phyloP scores from a whole-genome alignment of 1,140 invertebrate genomes.

The Drosophila ohnishii region DNA sequence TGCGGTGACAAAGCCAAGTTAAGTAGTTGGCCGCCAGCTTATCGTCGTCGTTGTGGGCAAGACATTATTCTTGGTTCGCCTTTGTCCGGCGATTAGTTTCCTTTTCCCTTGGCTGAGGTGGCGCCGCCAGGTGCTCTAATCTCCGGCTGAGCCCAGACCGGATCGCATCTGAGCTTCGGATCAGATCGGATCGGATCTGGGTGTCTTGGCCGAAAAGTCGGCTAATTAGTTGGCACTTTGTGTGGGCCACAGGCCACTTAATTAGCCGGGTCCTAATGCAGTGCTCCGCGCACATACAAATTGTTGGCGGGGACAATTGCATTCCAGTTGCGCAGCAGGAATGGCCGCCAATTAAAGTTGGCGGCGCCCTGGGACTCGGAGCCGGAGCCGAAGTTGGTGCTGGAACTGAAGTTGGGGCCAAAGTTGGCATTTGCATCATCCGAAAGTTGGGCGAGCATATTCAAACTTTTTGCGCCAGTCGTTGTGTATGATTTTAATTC shows the following conservation, averaged over 20 bases:
- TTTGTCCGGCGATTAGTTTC: conserved; percentile 58
- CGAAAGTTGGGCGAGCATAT: conserved; percentile 69
- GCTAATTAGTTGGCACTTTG: conserved; percentile 79
- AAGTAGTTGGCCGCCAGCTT: conserved; percentile 70
- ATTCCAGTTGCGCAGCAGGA: conserved; percentile 80
- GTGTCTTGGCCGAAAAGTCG: conserved; percentile 64
- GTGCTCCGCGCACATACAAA: conserved; percentile 72
- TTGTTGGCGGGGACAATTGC: conserved; percentile 77
- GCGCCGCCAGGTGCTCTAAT: conserved; percentile 67
- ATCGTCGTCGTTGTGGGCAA: conserved; percentile 61
- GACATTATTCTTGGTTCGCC: conserved; percentile 68
- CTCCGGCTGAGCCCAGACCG: conserved; percentile 60
- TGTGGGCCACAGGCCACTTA: conserved; percentile 66
- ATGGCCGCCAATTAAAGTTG: conserved; percentile 81
- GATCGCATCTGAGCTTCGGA: not conserved
- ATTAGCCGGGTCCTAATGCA: conserved; percentile 66
- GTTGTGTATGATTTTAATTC: conserved; percentile 74
- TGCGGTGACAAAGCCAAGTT: conserved; percentile 50
- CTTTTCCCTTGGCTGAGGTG: conserved; percentile 3
- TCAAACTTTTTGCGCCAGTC: conserved; percentile 68
- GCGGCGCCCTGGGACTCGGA: conserved; percentile 49
- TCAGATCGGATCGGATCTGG: conserved; percentile 19
- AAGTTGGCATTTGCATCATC: conserved; percentile 54
- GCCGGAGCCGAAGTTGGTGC: conserved; percentile 10
- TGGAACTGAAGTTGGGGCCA: conserved; percentile 18